These are phyloP conservation scores for Solenopsis fugax DNA, from an alignment of 1,140 invertebrate species.

Conservation along the genomic window DNA sequence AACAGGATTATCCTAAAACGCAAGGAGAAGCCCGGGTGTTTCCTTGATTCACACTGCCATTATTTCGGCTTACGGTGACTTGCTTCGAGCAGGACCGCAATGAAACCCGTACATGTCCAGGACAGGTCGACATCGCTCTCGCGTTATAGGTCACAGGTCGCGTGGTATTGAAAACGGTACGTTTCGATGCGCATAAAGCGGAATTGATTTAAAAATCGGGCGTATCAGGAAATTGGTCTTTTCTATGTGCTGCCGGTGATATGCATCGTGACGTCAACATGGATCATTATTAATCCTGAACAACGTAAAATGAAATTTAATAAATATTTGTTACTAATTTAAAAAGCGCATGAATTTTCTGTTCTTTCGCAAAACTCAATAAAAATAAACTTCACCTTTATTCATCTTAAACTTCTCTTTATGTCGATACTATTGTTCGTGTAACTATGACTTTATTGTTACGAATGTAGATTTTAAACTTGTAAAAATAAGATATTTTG, in stretches of 20 bases:
- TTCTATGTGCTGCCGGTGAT: not conserved
- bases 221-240: constrained; percentile 35
- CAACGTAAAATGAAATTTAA: not conserved
- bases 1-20: constrained; percentile 38
- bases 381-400: constrained; percentile 8
- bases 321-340: constrained; percentile 15
- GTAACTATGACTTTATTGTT: not conserved
- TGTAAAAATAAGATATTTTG: constrained; percentile 38
- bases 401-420: constrained; percentile 1
- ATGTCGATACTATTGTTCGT: not conserved
- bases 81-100: constrained; percentile 10
- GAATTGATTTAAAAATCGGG: constrained; percentile 50
- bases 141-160: constrained; percentile 59
- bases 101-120: constrained; percentile 25
- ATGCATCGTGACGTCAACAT: constrained; percentile 1
- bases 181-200: constrained; percentile 18
- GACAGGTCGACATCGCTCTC: constrained; percentile 22
- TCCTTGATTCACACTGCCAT: constrained; percentile 36
- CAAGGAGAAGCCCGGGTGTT: constrained; percentile 18
- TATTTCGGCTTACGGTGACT: constrained; percentile 55
- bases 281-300: constrained; percentile 25
- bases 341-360: not conserved
- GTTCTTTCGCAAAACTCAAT: not conserved
- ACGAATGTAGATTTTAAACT: not conserved
- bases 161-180: constrained; percentile 24